Evolutionary conservation across 2,113 vertebrate species (phyloP), one percentile per base, ranked within the genome.

Genomic region (Daubentonia madagascariensis): DNA sequence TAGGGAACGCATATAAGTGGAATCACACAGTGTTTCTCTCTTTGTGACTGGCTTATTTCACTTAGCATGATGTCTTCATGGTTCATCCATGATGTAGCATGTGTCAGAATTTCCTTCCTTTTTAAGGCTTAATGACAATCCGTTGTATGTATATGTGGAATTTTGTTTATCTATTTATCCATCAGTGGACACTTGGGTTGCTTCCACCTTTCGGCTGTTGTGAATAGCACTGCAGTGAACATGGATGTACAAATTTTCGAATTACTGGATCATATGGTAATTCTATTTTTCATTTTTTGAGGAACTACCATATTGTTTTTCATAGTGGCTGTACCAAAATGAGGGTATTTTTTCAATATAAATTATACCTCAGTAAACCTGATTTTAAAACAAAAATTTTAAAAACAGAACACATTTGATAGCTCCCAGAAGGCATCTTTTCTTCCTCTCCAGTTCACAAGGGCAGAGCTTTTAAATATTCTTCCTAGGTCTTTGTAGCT

Each of bases 371-470:
- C 35, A 32, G 16, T n/a, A 50, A 37, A 48, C 9, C 52, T 40
- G 79, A 52, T 68, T 61, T 70, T 9, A 12, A 61, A 61, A 90
- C 8, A 23, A 43, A 73, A 85, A 13, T 9, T 1, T 50, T 28
- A 10, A 2, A 54, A 17, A 72, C 28, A 8, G 35, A n/a, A n/a
- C 80, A 8, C 23, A 1, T 23, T 37, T 18, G 80, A 17, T 25
- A 8, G 20, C 8, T 18, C 2, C 23, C 5, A 23, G n/a, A 14
- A 17, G 8, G n/a, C 7, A 0, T 25, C 57, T 68, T 45, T 32
- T 50, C 17, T 85, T 32, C 50, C 68, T 70, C 20, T 0, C 18
- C 13, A 0, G 18, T 22, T 70, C 59, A n/a, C 10, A 4, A 0
- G 6, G 75, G 59, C 68, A 17, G 52, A 63, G 14, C 3, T 2